Conservation (phyloP, 2,797 vertebrate species). For the Cacajao melanocephalus region DNA sequence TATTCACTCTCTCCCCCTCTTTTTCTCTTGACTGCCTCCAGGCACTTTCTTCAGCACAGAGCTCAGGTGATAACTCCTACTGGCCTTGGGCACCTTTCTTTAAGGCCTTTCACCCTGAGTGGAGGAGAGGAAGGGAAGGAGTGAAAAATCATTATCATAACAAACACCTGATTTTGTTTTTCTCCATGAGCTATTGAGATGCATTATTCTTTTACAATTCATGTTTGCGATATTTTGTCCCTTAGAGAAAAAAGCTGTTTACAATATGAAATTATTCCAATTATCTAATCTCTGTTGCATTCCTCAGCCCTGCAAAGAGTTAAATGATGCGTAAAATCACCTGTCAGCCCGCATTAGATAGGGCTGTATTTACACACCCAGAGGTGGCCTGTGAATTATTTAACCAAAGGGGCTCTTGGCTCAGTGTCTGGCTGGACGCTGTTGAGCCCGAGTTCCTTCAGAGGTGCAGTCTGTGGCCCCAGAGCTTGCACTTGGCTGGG, state of each 20-base stretch:
- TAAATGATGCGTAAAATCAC: constrained; percentile 84
- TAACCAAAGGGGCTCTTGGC: not conserved
- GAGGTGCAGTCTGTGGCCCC: not conserved
- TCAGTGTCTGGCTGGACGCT: not conserved
- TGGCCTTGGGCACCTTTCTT: not conserved
- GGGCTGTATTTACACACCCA: constrained; percentile 41
- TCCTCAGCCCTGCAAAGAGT: constrained; percentile 76
- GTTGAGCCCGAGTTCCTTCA: constrained; percentile 47
- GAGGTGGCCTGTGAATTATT: constrained; percentile 51
- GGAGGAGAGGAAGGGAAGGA: not conserved
- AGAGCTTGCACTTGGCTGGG: constrained; percentile 19
- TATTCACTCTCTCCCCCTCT: not conserved
- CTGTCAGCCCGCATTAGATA: constrained; percentile 76
- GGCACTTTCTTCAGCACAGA: not conserved
- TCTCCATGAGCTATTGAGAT: not conserved
- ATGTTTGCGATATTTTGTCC: not conserved
- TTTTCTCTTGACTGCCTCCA: not conserved
- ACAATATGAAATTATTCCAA: constrained; percentile 62
- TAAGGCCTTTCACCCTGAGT: not conserved
- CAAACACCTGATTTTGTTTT: not conserved
- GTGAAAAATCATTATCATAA: not conserved
- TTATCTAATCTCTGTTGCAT: constrained; percentile 65
- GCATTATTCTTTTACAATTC: not conserved
- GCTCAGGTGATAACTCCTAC: not conserved
- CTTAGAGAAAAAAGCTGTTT: constrained; percentile 19